These are phyloP conservation scores for Ectemnius cavifrons DNA, from an alignment of 2,888 invertebrate species.

Conservation along the genomic window DNA sequence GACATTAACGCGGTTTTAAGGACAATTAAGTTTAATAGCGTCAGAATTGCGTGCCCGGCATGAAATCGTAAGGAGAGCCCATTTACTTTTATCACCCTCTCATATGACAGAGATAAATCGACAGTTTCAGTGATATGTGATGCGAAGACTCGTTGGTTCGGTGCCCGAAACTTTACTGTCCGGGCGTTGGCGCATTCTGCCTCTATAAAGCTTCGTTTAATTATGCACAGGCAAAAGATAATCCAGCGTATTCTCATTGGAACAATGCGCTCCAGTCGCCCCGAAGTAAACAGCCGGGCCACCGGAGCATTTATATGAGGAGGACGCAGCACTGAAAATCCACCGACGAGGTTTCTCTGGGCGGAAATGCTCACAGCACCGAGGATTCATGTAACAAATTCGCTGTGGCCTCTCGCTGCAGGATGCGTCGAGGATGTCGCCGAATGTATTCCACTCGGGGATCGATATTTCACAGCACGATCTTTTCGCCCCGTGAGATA, in stretches of 20 bases:
- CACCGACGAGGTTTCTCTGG: too few relatives aligned
- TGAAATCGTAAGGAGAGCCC: neutral
- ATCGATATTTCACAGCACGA: conserved; percentile 30
- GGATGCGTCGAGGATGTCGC: neutral
- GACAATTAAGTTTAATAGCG: conserved; percentile 7
- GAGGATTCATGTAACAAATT: too few relatives aligned
- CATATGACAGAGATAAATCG: conserved; percentile 8
- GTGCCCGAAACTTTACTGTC: neutral
- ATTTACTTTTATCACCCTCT: neutral
- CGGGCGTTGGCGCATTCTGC: too few relatives aligned
- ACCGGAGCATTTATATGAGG: too few relatives aligned
- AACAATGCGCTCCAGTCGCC: too few relatives aligned
- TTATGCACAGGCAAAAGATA: too few relatives aligned
- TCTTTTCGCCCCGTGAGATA: neutral
- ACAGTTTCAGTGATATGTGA: neutral
- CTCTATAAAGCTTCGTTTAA: too few relatives aligned
- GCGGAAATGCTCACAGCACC: too few relatives aligned
- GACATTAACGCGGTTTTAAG: conserved; percentile 1
- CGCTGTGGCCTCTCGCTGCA: too few relatives aligned
- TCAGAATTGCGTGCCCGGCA: neutral
- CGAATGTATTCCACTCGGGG: neutral
- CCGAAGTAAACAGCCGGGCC: too few relatives aligned
- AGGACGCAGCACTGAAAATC: too few relatives aligned
- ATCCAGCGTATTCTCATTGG: too few relatives aligned
- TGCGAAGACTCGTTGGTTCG: neutral